Conservation (phyloP, 2,888 invertebrate species). For the Therioaphis trifolii region DNA sequence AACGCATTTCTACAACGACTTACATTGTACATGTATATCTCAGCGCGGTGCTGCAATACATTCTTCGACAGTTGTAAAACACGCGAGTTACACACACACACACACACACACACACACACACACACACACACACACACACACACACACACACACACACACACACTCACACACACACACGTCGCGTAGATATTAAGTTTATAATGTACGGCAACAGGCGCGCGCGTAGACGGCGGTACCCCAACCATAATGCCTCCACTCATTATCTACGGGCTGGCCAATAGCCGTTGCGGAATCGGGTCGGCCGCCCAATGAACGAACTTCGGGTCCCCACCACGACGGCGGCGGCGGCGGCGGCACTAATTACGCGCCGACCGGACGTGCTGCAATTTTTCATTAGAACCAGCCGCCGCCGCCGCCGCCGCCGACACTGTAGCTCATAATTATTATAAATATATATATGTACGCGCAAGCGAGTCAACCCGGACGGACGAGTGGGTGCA, state of each 20-base stretch:
- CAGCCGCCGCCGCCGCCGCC: constrained; percentile 21
- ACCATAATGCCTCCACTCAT: constrained; percentile 22
- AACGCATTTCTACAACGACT: background rate
- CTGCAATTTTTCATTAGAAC: constrained; percentile 58
- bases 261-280: constrained; percentile 50
- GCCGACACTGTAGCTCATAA: no score
- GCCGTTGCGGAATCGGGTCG: constrained; percentile 29
- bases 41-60: background rate
- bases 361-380: constrained; percentile 54
- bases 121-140: background rate
- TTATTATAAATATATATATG: background rate
- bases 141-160: background rate
- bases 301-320: constrained; percentile 56
- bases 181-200: background rate
- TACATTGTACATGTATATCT: background rate
- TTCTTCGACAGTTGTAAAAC: background rate
- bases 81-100: background rate
- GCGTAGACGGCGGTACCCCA: constrained; percentile 34
- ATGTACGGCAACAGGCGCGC: background rate
- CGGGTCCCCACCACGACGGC: constrained; percentile 51
- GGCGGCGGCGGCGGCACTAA: constrained; percentile 31
- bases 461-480: background rate
- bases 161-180: background rate
- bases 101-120: background rate
- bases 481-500: constrained; percentile 1